Conservation (phyloP, 2,113 vertebrate genomes). For the Spea multiplicata region DNA sequence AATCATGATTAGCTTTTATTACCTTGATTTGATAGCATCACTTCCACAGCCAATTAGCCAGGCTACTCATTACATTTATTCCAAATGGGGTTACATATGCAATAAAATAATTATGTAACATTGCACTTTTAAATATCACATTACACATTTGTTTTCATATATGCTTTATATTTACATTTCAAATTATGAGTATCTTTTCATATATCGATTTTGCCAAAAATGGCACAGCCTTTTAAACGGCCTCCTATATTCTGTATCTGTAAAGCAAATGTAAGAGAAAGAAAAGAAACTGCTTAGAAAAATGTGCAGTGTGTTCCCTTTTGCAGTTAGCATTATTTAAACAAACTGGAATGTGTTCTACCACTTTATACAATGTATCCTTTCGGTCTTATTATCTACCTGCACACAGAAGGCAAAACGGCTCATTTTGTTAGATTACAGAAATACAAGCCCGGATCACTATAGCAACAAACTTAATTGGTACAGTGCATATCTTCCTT, state of each 20-base stretch:
- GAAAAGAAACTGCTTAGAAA: neutral
- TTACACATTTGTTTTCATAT: too few species aligned
- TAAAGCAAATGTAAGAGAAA: neutral
- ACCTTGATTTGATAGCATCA: too few species aligned
- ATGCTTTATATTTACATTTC: too few species aligned
- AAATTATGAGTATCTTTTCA: neutral
- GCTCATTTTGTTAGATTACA: constrained; percentile 44
- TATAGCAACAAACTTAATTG: constrained; percentile 68
- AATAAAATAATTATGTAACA: too few species aligned
- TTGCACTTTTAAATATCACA: too few species aligned
- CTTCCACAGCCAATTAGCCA: too few species aligned
- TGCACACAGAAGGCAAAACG: constrained; percentile 41
- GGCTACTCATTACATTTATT: too few species aligned
- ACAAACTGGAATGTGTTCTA: constrained; percentile 13
- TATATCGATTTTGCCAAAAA: neutral
- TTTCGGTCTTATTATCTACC: constrained; percentile 34
- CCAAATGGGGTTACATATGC: too few species aligned
- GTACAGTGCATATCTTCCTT: constrained; percentile 66
- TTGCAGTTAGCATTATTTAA: constrained; percentile 10
- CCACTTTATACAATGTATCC: constrained; percentile 25
- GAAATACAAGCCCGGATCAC: constrained; percentile 57
- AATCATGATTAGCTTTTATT: too few species aligned
- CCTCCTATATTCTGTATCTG: neutral
- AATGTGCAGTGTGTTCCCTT: constrained; percentile 6
- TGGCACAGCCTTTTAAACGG: neutral